Conservation (phyloP, 2,113 vertebrate genomes). For the Boleophthalmus pectinirostris region DNA sequence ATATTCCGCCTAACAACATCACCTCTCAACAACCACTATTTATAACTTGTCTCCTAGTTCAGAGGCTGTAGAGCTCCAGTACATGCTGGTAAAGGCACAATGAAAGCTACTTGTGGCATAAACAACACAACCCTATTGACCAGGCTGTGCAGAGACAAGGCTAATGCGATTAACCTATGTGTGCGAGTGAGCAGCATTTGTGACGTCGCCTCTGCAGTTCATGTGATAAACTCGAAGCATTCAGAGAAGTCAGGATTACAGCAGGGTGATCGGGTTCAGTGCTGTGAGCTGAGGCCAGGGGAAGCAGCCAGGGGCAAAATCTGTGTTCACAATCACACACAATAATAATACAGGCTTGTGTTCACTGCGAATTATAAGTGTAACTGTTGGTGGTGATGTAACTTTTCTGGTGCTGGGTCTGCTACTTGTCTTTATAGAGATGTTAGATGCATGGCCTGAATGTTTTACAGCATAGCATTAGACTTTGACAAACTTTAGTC, state of each 20-base stretch:
- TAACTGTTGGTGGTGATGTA: too few species aligned
- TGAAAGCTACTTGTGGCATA: conserved; percentile 26
- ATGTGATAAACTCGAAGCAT: conserved; percentile 65
- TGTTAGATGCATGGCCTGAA: too few species aligned
- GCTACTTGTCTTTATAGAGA: too few species aligned
- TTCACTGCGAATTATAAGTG: too few species aligned
- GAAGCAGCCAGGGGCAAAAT: conserved; percentile 22
- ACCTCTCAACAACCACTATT: conserved; percentile 45
- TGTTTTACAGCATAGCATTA: too few species aligned
- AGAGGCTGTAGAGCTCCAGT: conserved; percentile 36
- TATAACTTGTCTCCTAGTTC: conserved; percentile 31
- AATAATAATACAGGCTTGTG: neutral
- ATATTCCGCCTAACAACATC: conserved; percentile 43
- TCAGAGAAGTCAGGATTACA: conserved; percentile 46
- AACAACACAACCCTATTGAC: conserved; percentile 58
- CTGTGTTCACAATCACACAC: conserved; percentile 24
- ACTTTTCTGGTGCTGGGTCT: too few species aligned
- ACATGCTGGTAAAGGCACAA: conserved; percentile 20
- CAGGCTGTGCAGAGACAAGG: conserved; percentile 63
- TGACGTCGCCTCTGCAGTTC: conserved; percentile 66
- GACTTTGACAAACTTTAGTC: too few species aligned
- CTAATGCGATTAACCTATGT: conserved; percentile 72
- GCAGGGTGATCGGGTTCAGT: conserved; percentile 62
- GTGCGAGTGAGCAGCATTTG: conserved; percentile 52
- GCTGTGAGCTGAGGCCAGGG: conserved; percentile 27